These are phyloP conservation scores for Holothuria glaberrima DNA, from an alignment of 35 echinoderm and acorn worm genomes.

Conservation along the genomic window DNA sequence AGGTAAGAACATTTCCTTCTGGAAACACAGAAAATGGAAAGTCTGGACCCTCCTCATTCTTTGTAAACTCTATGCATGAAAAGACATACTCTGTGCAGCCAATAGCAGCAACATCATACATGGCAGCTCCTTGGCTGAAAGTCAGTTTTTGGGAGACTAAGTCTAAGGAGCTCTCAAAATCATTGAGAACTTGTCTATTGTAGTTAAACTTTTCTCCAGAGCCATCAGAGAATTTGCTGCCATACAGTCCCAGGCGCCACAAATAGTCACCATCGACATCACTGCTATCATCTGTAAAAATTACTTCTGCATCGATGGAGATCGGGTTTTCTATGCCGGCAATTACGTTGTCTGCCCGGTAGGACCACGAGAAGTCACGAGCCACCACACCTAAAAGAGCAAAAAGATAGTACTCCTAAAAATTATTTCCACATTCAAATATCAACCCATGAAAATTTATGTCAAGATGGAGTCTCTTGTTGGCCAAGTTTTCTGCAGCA, in stretches of 20 bases:
- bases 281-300: conserved; percentile 49
- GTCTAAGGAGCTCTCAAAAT: conserved; percentile 32
- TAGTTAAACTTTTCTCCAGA: conserved; percentile 83
- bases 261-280: conserved; percentile 72
- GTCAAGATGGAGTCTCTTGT: no score
- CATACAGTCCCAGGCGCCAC: conserved; percentile 83
- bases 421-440: no score
- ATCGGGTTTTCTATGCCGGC: conserved; percentile 84
- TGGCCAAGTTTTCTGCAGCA: no score
- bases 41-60: conserved; percentile 46
- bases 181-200: conserved; percentile 67
- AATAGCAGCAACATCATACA: conserved; percentile 85
- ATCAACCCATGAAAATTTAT: no score
- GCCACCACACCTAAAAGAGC: conserved; percentile 63
- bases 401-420: neutral
- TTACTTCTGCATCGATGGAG: conserved; percentile 63
- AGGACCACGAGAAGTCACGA: conserved; percentile 67
- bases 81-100: conserved; percentile 82
- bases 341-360: conserved; percentile 65
- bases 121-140: conserved; percentile 57
- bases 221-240: conserved; percentile 70
- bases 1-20: conserved; percentile 53
- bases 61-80: conserved; percentile 84
- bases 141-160: conserved; percentile 44
- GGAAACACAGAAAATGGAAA: conserved; percentile 66